Evolutionary conservation across 2,888 invertebrate genomes (phyloP), one percentile per base, ranked within the genome.

Genomic region (Zygothrica quintamaculata): DNA sequence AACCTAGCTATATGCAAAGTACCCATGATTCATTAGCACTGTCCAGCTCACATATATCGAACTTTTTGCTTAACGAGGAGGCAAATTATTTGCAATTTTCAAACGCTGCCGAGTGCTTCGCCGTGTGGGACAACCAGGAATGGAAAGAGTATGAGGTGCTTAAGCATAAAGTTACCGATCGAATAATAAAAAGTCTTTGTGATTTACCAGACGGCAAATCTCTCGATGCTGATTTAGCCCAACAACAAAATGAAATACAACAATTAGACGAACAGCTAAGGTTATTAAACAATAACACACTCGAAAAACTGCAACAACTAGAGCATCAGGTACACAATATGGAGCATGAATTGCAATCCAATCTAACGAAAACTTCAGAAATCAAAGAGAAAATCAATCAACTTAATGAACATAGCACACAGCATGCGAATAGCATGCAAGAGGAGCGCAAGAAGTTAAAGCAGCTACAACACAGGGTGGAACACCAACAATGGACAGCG

Each of bases 61-160:
- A 22, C 12, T n/a, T 77, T 0, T 33, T 60, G 11, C 50, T 87
- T n/a, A 88, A 88, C 53, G 72, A 82, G 9, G 84, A 87, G 5
- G 88, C 87, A 22, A 68, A 84, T 57, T 65, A 70, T 44, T 25
- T 84, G 33, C 26, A 89, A 12, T 65, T 88, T 6, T 48, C 36
- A 0, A 74, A 80, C 40, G 76, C 84, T 0, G 84, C 81, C n/a
- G 82, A 86, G 1, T 88, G 88, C 1, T 90, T 90, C 48, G 53
- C 53, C 3, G 42, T 89, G 16, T 90, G 90, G 90, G 88, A 90
- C 40, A 88, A 87, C 7, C 74, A 86, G 3, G 72, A 76, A 3
- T 68, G 74, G 31, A 81, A 88, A 0, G 90, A 91, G 37, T 86
- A 86, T 18, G 56, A 65, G 2, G 65, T 62, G 5, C 33, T 89